phyloP scores from a whole-genome alignment of 2,797 vertebrate genomes.

The Chaenodraco wilsoni region DNA sequence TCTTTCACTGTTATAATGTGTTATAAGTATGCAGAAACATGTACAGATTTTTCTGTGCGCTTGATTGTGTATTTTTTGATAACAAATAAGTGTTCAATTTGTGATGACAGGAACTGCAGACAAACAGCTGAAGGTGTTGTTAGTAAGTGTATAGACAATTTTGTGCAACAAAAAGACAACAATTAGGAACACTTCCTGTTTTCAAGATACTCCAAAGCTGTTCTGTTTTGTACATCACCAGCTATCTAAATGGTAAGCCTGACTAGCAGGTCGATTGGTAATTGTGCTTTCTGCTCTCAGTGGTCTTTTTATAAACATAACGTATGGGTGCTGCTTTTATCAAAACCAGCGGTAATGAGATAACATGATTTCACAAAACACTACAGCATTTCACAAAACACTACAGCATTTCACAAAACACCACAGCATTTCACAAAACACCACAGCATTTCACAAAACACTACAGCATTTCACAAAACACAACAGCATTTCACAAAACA shows the following conservation, averaged over 20 bases:
- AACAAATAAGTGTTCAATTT: slow-evolving; percentile 35
- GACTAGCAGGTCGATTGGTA: too few relatives aligned
- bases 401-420: too few relatives aligned
- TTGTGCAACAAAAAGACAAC: slow-evolving; percentile 26
- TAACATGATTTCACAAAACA: neutral
- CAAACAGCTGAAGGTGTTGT: slow-evolving; percentile 46
- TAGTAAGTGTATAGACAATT: slow-evolving; percentile 46
- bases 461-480: too few relatives aligned
- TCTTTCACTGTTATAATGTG: slow-evolving; percentile 63
- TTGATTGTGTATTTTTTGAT: slow-evolving; percentile 2
- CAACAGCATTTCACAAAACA: too few relatives aligned
- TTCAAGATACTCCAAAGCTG: slow-evolving; percentile 11
- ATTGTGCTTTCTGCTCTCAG: neutral
- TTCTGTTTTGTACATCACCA: slow-evolving; percentile 20
- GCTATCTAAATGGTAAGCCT: slow-evolving; percentile 1
- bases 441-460: too few relatives aligned
- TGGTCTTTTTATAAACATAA: slow-evolving; percentile 2
- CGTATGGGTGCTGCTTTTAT: neutral
- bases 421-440: too few relatives aligned
- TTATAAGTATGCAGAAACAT: slow-evolving; percentile 79
- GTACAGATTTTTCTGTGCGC: slow-evolving; percentile 24
- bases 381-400: too few relatives aligned
- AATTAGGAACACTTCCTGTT: slow-evolving; percentile 22
- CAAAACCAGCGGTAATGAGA: neutral
- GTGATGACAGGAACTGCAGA: slow-evolving; percentile 12